A percentile compares a stretch with the other conserved stretches of the same genome.
Evolutionary conservation across 1,140 invertebrate genomes (phyloP).

Genomic region (Dufourea novaeangliae): DNA sequence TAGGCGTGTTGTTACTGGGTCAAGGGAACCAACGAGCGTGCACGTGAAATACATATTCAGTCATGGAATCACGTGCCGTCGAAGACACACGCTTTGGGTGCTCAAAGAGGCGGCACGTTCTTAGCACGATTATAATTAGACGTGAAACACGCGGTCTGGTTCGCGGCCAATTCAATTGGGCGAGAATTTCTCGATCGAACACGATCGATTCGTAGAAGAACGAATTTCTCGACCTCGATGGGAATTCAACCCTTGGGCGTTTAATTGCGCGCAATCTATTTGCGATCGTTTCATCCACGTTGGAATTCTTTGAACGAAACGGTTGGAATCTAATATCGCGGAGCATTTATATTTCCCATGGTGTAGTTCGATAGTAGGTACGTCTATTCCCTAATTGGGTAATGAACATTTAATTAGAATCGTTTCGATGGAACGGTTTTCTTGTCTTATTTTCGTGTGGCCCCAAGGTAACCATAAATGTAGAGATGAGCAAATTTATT

Average conservation of each 20-base stretch:
- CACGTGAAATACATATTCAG: conserved; percentile 24
- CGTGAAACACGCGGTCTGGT: conserved; percentile 1
- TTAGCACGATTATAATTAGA: conserved; percentile 18
- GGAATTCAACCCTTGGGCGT: background rate
- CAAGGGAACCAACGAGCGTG: conserved; percentile 17
- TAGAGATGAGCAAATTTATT: no score
- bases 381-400: no score
- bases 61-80: background rate
- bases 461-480: no score
- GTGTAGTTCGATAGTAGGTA: no score
- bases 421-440: no score
- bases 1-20: conserved; percentile 20
- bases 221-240: background rate
- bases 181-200: background rate
- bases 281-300: no score
- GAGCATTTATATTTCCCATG: no score
- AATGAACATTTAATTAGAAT: no score
- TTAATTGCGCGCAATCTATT: no score
- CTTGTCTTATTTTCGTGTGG: no score
- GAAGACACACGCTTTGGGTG: conserved; percentile 1
- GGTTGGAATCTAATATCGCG: no score
- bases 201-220: background rate
- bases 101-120: background rate
- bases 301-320: no score
- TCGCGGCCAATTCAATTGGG: conserved; percentile 2